Conservation (phyloP, 2,888 invertebrate genomes). For the Megaustenia siamemsis region DNA sequence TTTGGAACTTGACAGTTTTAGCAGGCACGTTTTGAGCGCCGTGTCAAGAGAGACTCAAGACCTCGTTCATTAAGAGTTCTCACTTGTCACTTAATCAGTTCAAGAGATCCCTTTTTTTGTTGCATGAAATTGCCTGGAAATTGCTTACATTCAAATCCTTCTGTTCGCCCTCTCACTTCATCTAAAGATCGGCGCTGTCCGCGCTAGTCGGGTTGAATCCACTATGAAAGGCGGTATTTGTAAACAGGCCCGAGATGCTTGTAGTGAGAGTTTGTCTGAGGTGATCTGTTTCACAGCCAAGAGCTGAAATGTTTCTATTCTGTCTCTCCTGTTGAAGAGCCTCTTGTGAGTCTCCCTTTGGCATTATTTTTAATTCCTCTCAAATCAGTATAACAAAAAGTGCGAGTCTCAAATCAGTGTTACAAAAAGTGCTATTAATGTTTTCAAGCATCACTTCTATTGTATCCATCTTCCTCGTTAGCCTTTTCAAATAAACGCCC, state of each 20-base stretch:
- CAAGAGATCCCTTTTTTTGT: not conserved
- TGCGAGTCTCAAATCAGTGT: too few species aligned
- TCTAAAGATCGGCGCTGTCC: too few species aligned
- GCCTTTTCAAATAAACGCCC: too few species aligned
- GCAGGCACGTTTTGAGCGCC: not conserved
- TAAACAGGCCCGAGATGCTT: not conserved
- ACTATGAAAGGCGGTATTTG: not conserved
- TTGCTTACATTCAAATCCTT: not conserved
- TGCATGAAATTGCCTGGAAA: slow-evolving; percentile 7
- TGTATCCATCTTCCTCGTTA: too few species aligned
- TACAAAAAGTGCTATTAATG: too few species aligned
- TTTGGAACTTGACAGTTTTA: not conserved
- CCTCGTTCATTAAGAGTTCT: not conserved
- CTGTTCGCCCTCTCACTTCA: not conserved
- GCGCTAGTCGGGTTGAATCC: too few species aligned
- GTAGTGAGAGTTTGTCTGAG: not conserved
- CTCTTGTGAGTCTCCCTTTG: too few species aligned
- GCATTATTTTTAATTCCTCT: too few species aligned
- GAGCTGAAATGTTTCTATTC: too few species aligned
- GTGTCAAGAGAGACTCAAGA: not conserved
- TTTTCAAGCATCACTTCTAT: too few species aligned
- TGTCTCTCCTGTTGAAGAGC: too few species aligned
- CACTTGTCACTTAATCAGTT: not conserved
- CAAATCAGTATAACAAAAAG: too few species aligned
- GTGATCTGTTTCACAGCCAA: not conserved